Base-by-base conservation (phyloP, 2,888 invertebrate genomes). In the Drosophila sordidula region DNA sequence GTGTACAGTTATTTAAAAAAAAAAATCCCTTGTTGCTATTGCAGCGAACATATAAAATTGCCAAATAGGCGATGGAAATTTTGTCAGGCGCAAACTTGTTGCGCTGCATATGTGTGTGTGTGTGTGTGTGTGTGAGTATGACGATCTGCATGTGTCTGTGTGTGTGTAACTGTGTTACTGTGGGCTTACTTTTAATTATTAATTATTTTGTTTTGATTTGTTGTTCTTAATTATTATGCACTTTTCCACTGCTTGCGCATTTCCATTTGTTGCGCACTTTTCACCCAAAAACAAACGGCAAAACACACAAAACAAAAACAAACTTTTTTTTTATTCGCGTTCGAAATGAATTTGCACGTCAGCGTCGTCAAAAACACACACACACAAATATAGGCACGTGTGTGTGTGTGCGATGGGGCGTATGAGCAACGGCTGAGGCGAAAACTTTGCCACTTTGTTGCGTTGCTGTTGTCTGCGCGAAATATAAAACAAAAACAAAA, bases 11-110 rank as follows among this genome's bases (percentile, higher is more conserved):
- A 50, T 63, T 50, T 44, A 39, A 39, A 49, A 26, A 6, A 29
- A 29, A 29, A 47, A 47, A 32, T 38, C 11, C 34, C 39, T 18
- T 47, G 32, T 18, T 62, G 34, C 34, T 12, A 12, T 1, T 50
- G 61, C 61, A 68, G 61, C 54, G 62, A 67, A 45, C 74, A 56
- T 62, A 71, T 51, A 58, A 68, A 72, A 68, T 69, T 76, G 76
- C 73, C 76, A 76, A 76, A 76, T 76, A 76, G 63, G 73, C 73
- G 62, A 75, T 86, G 82, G 75, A 86, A 54, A 83, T 83, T 82
- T 82, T 86, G 82, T 81, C 75, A 82, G 76, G 65, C 82, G 77
- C 80, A 85, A 82, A 82, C 82, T 83, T 83, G 86, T 83, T 83
- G 82, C 80, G 62, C 58, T 41, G 57, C 66, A 54, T 56, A 16